Evolutionary conservation across 53 echinoderm and acorn worm genomes (phyloP).

Genomic region (Holothuria scabra): DNA sequence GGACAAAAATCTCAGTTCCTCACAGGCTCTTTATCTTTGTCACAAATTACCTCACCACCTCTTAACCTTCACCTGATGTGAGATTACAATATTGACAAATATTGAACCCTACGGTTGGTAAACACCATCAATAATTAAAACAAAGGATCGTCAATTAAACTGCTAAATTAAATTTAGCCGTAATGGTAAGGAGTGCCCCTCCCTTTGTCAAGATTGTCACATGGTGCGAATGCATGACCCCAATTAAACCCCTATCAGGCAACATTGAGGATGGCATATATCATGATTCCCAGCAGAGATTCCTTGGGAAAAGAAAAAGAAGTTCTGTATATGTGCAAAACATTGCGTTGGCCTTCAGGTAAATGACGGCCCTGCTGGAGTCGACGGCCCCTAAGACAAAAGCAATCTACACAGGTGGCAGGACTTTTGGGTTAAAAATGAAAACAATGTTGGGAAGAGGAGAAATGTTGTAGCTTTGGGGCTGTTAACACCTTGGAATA

Average conservation of each 20-base stretch:
- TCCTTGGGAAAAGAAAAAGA: neutral
- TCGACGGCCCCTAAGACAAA: conserved; percentile 3
- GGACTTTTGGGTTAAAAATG: neutral
- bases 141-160: conserved; percentile 15
- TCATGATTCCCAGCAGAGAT: neutral
- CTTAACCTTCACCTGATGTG: conserved; percentile 31
- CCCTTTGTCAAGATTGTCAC: conserved; percentile 27
- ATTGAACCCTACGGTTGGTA: conserved; percentile 32
- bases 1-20: no score
- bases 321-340: no score
- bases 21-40: neutral
- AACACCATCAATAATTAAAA: conserved; percentile 33
- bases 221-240: neutral
- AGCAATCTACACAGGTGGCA: conserved; percentile 28
- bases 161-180: conserved; percentile 26
- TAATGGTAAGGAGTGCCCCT: conserved; percentile 18
- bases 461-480: conserved; percentile 20
- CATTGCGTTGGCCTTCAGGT: conserved; percentile 22
- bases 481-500: conserved; percentile 35
- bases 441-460: conserved; percentile 11
- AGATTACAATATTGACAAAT: neutral
- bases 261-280: neutral
- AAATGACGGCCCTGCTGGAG: conserved; percentile 18
- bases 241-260: conserved; percentile 23
- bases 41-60: conserved; percentile 21